phyloP scores from a whole-genome alignment of 2,797 vertebrate species.

The Leuciscus waleckii region DNA sequence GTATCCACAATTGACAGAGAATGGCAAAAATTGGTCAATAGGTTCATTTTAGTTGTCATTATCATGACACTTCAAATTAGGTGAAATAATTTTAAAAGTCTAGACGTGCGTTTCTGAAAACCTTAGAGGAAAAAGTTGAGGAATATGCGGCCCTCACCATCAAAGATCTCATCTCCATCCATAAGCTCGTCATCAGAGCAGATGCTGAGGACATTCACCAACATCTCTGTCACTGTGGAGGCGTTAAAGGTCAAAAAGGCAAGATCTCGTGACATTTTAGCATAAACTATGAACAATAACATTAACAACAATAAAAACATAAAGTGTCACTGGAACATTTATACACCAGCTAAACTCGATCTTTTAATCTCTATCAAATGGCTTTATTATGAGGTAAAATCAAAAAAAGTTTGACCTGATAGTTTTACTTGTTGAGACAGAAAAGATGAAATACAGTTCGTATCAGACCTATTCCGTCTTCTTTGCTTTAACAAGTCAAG shows the following conservation, averaged over 20 bases:
- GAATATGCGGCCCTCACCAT: slow-evolving; percentile 81
- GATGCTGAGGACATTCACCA: slow-evolving; percentile 97
- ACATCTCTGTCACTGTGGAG: slow-evolving; percentile 94
- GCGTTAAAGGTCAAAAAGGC: slow-evolving; percentile 21
- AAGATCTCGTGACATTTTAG: neutral
- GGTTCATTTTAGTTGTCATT: neutral
- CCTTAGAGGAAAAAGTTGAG: neutral
- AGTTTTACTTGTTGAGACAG: neutral
- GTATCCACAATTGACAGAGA: neutral
- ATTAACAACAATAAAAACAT: neutral
- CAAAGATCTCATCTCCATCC: slow-evolving; percentile 92
- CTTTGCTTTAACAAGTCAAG: slow-evolving; percentile 6
- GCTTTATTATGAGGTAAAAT: neutral
- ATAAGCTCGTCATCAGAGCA: slow-evolving; percentile 97
- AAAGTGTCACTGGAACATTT: slow-evolving; percentile 7
- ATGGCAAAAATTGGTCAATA: neutral
- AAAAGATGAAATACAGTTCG: neutral
- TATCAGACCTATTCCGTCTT: neutral
- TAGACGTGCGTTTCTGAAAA: neutral
- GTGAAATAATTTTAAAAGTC: neutral
- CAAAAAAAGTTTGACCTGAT: too few relatives aligned
- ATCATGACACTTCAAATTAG: neutral
- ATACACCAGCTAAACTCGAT: neutral
- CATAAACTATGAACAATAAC: neutral
- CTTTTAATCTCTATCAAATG: neutral